phyloP scores from a whole-genome alignment of 2,113 vertebrate genomes.

The Gallinago paraguaiae region DNA sequence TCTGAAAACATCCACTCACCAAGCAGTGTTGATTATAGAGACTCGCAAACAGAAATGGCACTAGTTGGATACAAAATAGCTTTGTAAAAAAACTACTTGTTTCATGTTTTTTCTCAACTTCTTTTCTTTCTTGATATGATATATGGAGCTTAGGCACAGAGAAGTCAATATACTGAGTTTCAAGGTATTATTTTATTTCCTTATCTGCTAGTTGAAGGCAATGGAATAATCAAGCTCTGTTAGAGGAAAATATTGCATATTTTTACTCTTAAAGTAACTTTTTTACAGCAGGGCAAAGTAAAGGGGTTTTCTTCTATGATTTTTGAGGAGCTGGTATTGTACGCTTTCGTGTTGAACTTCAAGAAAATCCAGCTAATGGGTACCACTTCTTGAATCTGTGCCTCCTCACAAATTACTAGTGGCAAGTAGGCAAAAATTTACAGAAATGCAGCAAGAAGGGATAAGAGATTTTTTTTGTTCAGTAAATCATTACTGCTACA shows the following conservation, averaged over 20 bases:
- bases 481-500: neutral
- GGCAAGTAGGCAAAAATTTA: neutral
- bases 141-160: neutral
- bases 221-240: neutral
- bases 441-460: neutral
- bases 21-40: neutral
- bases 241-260: neutral
- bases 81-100: neutral
- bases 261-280: neutral
- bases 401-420: neutral
- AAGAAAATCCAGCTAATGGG: neutral
- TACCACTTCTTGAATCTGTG: neutral
- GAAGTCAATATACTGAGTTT: neutral
- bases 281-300: neutral
- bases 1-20: neutral
- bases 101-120: neutral
- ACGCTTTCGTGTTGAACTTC: neutral
- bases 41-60: neutral
- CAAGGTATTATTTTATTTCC: neutral
- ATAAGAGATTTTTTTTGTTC: neutral
- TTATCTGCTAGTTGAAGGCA: neutral
- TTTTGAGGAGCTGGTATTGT: neutral
- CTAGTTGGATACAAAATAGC: accelerated
- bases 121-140: neutral
- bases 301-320: neutral